phyloP scores from a whole-genome alignment of 2,888 invertebrate genomes.

The Bimastos eiseni region DNA sequence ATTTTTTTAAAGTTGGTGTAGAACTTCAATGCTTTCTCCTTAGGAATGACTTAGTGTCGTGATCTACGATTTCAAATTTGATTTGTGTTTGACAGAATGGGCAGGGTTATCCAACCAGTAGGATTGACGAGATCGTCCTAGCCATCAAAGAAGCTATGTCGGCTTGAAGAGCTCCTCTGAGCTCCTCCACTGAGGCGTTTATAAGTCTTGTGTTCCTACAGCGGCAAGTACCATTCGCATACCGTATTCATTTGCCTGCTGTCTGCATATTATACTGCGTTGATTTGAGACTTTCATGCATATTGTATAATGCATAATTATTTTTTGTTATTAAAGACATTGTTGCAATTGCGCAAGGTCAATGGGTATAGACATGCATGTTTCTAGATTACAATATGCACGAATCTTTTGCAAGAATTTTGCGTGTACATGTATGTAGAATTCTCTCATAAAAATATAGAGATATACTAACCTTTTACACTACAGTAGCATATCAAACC shows the following conservation, averaged over 20 bases:
- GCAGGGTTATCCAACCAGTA: not conserved
- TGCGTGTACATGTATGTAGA: too few species aligned
- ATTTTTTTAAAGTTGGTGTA: too few species aligned
- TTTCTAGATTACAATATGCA: too few species aligned
- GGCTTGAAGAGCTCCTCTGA: not conserved
- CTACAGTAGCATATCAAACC: not conserved
- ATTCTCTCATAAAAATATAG: too few species aligned
- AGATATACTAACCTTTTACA: not conserved
- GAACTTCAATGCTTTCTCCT: too few species aligned
- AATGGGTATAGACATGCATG: not conserved
- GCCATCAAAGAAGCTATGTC: not conserved
- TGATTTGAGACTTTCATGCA: not conserved
- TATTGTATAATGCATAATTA: not conserved
- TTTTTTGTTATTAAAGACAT: too few species aligned
- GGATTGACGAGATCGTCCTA: not conserved
- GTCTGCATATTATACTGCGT: not conserved
- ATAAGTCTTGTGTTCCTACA: not conserved
- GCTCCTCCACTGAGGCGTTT: not conserved
- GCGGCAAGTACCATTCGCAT: not conserved
- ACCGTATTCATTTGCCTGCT: not conserved
- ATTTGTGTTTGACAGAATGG: conserved; percentile 2
- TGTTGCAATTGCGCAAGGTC: too few species aligned
- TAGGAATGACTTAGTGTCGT: not conserved
- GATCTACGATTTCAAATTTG: not conserved
- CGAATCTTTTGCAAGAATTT: too few species aligned